Percentiles rank a stretch among this genome's conserved stretches.
Evolutionary conservation across 2,888 invertebrate genomes (phyloP).

Genomic region (Agriopis aurantiaria): DNA sequence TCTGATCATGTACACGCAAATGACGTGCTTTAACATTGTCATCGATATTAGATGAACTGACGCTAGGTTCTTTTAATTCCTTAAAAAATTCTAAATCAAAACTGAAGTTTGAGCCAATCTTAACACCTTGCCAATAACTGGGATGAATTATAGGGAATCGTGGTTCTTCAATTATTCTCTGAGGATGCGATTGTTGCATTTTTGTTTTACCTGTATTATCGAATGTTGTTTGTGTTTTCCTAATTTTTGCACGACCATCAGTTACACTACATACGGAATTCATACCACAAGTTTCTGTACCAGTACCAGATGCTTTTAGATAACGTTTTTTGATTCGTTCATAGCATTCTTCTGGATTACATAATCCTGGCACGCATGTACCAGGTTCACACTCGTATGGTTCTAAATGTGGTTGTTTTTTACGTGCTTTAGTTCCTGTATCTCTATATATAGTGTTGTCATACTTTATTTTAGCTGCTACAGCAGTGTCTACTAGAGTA

Average conservation of each 20-base stretch:
- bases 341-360: conserved; percentile 55
- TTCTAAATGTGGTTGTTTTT: not conserved
- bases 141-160: conserved; percentile 2
- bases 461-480: not conserved
- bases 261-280: not conserved
- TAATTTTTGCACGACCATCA: not conserved
- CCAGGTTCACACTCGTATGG: conserved; percentile 51
- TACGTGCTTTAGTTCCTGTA: not conserved
- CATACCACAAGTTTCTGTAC: not conserved
- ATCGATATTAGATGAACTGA: not conserved
- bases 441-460: not conserved
- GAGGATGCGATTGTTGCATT: not conserved
- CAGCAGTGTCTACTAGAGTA: not conserved
- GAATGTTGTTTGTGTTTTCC: not conserved
- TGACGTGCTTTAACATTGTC: not conserved
- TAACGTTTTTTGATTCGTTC: conserved; percentile 48
- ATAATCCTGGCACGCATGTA: conserved; percentile 58
- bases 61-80: conserved; percentile 2
- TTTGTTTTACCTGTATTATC: not conserved
- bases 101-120: conserved; percentile 10
- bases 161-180: not conserved
- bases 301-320: not conserved
- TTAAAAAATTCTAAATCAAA: conserved; percentile 11
- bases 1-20: not conserved
- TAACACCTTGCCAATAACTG: conserved; percentile 3